Conservation (phyloP, 2,113 vertebrate genomes). For the Phalacrocorax brasilianus region DNA sequence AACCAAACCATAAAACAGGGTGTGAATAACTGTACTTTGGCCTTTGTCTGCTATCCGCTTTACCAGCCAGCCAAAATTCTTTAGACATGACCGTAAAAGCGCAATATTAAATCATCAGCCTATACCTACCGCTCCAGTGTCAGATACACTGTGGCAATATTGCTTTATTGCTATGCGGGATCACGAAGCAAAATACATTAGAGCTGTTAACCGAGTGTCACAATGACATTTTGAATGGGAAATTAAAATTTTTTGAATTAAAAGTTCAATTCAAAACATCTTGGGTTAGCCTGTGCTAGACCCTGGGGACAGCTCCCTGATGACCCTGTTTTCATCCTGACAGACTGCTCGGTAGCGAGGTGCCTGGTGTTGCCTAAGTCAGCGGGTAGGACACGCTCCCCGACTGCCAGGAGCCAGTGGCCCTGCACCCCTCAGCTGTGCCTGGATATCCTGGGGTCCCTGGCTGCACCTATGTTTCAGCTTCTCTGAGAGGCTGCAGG, state of each 20-base stretch:
- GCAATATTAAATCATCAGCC: neutral
- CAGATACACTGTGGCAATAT: neutral
- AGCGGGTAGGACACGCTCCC: neutral
- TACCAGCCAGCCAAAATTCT: constrained; percentile 38
- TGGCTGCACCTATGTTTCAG: accelerated
- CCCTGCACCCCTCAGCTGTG: neutral
- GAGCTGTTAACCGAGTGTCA: neutral
- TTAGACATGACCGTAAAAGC: neutral
- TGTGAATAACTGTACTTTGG: constrained; percentile 38
- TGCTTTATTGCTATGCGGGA: neutral
- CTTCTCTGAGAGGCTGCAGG: neutral
- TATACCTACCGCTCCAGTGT: neutral
- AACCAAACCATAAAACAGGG: constrained; percentile 40
- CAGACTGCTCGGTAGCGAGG: neutral
- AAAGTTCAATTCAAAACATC: neutral
- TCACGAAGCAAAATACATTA: neutral
- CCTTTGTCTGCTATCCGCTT: neutral
- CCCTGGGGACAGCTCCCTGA: neutral
- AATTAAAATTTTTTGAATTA: neutral
- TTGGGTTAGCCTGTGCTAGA: neutral
- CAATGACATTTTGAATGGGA: neutral
- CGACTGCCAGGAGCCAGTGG: accelerated
- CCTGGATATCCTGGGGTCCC: neutral
- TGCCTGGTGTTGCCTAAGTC: neutral
- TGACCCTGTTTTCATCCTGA: neutral